A percentile compares a stretch with the other conserved stretches of the same genome.
These are phyloP conservation scores for Cyanoderma ruficeps DNA, from an alignment of 2,113 vertebrate species.

Conservation along the genomic window DNA sequence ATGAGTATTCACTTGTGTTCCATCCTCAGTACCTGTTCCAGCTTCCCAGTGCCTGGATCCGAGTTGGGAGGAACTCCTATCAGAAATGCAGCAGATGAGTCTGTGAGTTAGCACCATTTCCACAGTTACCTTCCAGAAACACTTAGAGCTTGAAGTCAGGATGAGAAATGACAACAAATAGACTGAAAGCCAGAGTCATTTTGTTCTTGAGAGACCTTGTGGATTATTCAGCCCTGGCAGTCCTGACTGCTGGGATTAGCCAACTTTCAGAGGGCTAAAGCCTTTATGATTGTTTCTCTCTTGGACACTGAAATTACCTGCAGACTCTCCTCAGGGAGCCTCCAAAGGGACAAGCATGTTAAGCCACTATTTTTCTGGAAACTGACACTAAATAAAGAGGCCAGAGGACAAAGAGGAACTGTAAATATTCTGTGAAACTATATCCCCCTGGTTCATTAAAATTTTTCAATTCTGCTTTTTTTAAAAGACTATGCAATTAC, in stretches of 20 bases:
- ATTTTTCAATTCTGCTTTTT: neutral
- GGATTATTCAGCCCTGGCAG: neutral
- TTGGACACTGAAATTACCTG: neutral
- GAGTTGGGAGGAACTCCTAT: neutral
- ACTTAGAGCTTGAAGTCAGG: neutral
- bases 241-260: neutral
- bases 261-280: neutral
- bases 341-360: neutral
- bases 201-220: neutral
- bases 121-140: neutral
- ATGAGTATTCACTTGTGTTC: neutral
- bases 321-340: neutral
- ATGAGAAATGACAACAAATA: neutral
- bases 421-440: neutral
- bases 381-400: neutral
- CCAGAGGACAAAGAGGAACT: neutral
- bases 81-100: neutral
- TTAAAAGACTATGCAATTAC: neutral
- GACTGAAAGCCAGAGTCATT: neutral
- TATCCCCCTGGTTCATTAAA: neutral
- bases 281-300: neutral
- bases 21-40: neutral
- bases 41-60: neutral
- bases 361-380: neutral
- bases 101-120: neutral